Conservation (phyloP, 2,113 vertebrate genomes). For the Mustela nigripes region DNA sequence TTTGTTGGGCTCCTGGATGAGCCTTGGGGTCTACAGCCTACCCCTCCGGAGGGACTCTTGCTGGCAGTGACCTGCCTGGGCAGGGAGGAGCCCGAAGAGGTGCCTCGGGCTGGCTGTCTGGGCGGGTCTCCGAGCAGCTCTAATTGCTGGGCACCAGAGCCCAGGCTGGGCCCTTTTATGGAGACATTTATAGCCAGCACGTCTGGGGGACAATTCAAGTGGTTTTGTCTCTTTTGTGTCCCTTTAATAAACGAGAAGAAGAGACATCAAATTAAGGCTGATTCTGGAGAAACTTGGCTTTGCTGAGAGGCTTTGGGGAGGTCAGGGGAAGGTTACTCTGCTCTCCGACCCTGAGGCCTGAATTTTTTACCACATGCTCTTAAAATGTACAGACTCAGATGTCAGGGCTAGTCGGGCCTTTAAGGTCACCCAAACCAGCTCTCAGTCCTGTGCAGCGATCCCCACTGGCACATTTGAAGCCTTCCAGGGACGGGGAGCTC, state of each 20-base stretch:
- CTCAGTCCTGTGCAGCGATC: background rate
- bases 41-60: background rate
- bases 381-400: constrained; percentile 64
- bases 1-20: background rate
- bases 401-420: constrained; percentile 36
- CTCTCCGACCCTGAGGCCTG: constrained; percentile 67
- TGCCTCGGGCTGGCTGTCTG: constrained; percentile 44
- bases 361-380: constrained; percentile 64
- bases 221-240: constrained; percentile 81
- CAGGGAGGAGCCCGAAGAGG: constrained; percentile 43
- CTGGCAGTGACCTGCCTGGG: constrained; percentile 38
- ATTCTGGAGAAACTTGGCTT: constrained; percentile 72
- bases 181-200: constrained; percentile 74
- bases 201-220: constrained; percentile 79
- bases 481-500: background rate
- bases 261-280: constrained; percentile 82
- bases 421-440: constrained; percentile 63
- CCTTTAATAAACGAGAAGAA: constrained; percentile 82
- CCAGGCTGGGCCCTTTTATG: constrained; percentile 51
- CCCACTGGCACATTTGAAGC: background rate
- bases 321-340: constrained; percentile 73
- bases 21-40: background rate
- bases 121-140: constrained; percentile 42
- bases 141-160: constrained; percentile 76
- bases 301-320: constrained; percentile 37